Base-by-base conservation (phyloP, 2,888 invertebrate genomes). In the Zaprionus obscuricornis region DNA sequence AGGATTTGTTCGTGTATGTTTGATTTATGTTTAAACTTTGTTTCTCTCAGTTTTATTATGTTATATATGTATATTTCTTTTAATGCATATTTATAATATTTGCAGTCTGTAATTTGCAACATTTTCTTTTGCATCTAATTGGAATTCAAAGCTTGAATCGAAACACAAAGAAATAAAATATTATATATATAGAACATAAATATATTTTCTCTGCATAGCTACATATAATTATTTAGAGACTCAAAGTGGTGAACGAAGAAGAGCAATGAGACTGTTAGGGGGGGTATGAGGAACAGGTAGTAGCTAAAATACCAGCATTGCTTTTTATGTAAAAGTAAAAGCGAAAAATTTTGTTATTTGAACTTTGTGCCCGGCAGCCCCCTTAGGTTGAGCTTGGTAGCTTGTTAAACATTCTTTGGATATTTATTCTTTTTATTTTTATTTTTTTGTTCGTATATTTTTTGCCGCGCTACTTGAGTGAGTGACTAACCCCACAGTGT, bases 341-440 rank as follows among this genome's bases (percentile, higher is more conserved):
- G 66, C 66, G 13, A 52, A 58, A 81, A 73, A 73, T 85, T 50
- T 79, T 60, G 81, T 75, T 81, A 75, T 81, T 85, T 81, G 76
- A 81, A 85, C 79, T 83, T 85, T 81, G 51, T 62, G 74, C 66
- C 63, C 45, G 22, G 55, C 26, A 11, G 27, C 11, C 55, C 83
- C 73, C 70, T 66, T 60, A 66, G 84, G 79, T n/a, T n/a, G n/a
- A n/a, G n/a, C n/a, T n/a, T n/a, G n/a, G n/a, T 79, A 63, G 84
- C 84, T 85, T 81, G 79, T 85, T 85, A 85, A 85, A 85, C 85
- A 81, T 82, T 85, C 78, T 85, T 85, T 60, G 33, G 56, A 57
- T 47, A 50, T 63, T 62, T 50, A 39, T 13, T 34, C 36, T 14
- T n/a, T 14, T 24, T 3, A 14, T 60, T 55, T 36, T 8, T 36